Evolutionary conservation across 2,888 invertebrate species (phyloP), one percentile per base, ranked within the genome.

Genomic region (Drosophila nigricruria): DNA sequence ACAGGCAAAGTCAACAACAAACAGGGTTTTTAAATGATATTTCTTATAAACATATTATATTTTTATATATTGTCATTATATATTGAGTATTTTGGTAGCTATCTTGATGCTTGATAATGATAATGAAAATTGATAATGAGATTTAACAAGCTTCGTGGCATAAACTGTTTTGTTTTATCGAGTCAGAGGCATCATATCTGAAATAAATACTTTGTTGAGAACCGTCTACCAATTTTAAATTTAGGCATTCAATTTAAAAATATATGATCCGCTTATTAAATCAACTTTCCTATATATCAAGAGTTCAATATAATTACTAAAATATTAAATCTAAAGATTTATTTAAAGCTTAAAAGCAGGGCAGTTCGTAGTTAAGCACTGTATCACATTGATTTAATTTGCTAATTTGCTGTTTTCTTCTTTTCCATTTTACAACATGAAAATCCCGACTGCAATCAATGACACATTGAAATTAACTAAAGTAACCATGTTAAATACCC

Each of bases 371-470:
- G 20, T 42, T 5, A 16, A 16, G 20, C 20, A 27, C 3, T 27
- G 25, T 2, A 5, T 47, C 0, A 27, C 1, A n/a, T 40, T 18
- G 2, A 18, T 30, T 18, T 40, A 9, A 9, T 34, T 20, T 34
- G n/a, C n/a, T 18, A 9, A 9, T 23, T 42, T 5, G 5, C 30
- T 70, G 32, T 23, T 30, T 43, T 38, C 25, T 50, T 69, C 27
- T 62, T 42, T 38, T 32, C 30, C 36, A 45, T 49, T 72, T 58
- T 23, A 64, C 77, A 64, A 72, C 70, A 79, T 85, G 77, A 73
- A 79, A 85, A 73, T 65, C 38, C 63, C 62, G 49, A 82, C 77
- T 65, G 53, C 50, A 67, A 45, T 36, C 61, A 52, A 40, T 43
- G 8, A n/a, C 36, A 20, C 18, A 45, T 38, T 49, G 4, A 45